phyloP scores from a whole-genome alignment of 2,888 invertebrate species.

The Heteromyza rotundicornis region DNA sequence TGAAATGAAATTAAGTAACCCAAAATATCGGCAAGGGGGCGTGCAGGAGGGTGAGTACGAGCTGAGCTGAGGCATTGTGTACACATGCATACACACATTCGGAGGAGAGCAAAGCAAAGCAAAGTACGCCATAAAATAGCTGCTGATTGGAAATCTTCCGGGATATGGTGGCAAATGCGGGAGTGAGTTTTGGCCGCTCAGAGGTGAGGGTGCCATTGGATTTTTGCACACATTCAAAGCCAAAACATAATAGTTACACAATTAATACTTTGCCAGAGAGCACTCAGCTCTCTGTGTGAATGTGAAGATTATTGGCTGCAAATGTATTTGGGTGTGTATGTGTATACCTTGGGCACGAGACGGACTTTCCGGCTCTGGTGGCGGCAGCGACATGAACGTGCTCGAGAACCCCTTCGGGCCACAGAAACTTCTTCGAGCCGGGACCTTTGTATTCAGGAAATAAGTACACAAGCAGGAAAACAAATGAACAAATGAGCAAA shows the following conservation, averaged over 20 bases:
- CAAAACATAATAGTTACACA: constrained; percentile 33
- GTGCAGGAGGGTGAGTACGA: not conserved
- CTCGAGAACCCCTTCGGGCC: constrained; percentile 9
- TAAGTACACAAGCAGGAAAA: not conserved
- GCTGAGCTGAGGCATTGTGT: constrained; percentile 9
- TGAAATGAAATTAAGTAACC: constrained; percentile 28
- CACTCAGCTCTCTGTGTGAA: constrained; percentile 6
- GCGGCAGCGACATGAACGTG: constrained; percentile 24
- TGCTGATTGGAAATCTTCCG: constrained; percentile 31
- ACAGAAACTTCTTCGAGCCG: not conserved
- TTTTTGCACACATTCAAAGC: not conserved
- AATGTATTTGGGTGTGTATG: constrained; percentile 14
- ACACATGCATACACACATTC: no score
- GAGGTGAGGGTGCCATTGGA: not conserved
- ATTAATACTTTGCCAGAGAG: constrained; percentile 31
- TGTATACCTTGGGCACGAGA: not conserved
- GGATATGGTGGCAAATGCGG: constrained; percentile 9
- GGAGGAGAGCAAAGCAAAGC: no score
- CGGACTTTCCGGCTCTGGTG: constrained; percentile 21
- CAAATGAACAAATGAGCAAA: constrained; percentile 6
- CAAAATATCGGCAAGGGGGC: constrained; percentile 5
- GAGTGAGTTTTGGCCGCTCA: not conserved
- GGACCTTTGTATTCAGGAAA: not conserved
- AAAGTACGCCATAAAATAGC: constrained; percentile 17
- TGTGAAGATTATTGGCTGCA: constrained; percentile 22